A percentile compares a stretch with the other conserved stretches of the same genome.
phyloP scores from a whole-genome alignment of 2,888 invertebrate genomes.

The Zaprionus lineosus region DNA sequence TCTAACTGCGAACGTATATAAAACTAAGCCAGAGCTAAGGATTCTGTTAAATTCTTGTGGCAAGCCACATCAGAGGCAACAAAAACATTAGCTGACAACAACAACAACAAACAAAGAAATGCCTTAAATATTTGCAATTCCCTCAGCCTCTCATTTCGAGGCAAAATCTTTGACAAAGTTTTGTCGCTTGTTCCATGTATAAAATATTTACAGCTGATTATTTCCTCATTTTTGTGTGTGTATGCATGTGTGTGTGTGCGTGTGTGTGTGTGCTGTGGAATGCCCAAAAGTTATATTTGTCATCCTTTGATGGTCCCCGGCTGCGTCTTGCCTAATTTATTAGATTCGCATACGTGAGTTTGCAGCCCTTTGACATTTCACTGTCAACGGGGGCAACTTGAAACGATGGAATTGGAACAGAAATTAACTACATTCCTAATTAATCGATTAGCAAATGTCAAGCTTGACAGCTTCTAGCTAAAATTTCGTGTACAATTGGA shows the following conservation, averaged over 20 bases:
- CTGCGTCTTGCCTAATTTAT: conserved; percentile 66
- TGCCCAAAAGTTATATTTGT: conserved; percentile 65
- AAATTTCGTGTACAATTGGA: too few relatives aligned
- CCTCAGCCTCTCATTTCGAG: conserved; percentile 4
- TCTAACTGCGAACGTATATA: conserved; percentile 1
- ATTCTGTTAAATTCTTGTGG: conserved; percentile 37
- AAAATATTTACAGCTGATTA: conserved; percentile 73
- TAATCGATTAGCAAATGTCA: too few relatives aligned
- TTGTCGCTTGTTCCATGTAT: conserved; percentile 52
- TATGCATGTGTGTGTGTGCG: conserved; percentile 18
- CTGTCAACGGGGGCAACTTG: conserved; percentile 52
- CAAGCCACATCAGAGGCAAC: conserved; percentile 38
- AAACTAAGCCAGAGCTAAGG: conserved; percentile 41
- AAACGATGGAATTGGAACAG: neutral
- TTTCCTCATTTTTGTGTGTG: conserved; percentile 55
- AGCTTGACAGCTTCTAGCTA: too few relatives aligned
- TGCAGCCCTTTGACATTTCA: conserved; percentile 60
- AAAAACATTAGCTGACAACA: conserved; percentile 1
- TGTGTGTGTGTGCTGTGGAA: neutral
- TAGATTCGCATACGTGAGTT: conserved; percentile 62
- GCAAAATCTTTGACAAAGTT: conserved; percentile 42
- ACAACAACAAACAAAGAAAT: conserved; percentile 23
- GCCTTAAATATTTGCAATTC: conserved; percentile 33
- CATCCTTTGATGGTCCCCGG: conserved; percentile 73
- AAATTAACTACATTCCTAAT: too few relatives aligned